Percentiles rank a stretch among this genome's conserved stretches.
These are phyloP conservation scores for Phyllostomus hastatus DNA, from an alignment of 2,113 vertebrate genomes.

Conservation along the genomic window DNA sequence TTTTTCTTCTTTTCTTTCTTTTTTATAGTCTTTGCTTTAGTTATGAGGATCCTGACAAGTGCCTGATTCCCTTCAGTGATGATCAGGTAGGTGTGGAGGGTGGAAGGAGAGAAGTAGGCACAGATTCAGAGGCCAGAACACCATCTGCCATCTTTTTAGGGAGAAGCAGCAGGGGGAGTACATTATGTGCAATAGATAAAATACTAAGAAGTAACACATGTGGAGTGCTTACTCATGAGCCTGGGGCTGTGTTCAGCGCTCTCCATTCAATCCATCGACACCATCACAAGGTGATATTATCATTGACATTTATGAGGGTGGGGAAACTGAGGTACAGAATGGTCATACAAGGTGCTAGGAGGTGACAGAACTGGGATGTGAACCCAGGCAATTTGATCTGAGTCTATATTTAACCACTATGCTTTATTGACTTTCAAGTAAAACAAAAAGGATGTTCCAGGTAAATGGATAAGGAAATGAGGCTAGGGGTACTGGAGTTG, in stretches of 20 bases:
- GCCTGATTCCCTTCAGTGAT: constrained; percentile 84
- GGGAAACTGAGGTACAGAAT: not conserved
- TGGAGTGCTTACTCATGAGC: accelerated
- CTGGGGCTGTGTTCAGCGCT: not conserved
- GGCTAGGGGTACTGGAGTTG: too few relatives aligned
- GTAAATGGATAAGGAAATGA: not conserved
- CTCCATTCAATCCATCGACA: too few relatives aligned
- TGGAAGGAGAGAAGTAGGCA: not conserved
- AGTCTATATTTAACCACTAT: not conserved
- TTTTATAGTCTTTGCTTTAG: constrained; percentile 70
- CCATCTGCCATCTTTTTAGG: not conserved
- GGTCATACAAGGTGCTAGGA: not conserved
- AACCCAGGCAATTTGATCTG: not conserved
- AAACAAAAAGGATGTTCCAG: not conserved
- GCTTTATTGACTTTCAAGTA: not conserved
- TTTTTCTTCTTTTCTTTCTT: not conserved
- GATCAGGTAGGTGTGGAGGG: constrained; percentile 77
- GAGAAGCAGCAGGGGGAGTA: not conserved
- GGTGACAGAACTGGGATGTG: not conserved
- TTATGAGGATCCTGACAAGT: constrained; percentile 80
- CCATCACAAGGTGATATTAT: not conserved
- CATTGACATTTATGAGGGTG: not conserved
- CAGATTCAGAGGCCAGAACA: not conserved
- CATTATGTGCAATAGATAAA: not conserved
- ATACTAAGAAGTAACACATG: accelerated